These are phyloP conservation scores for Nyctalus aviator DNA, from an alignment of 2,797 vertebrate genomes.

Conservation along the genomic window DNA sequence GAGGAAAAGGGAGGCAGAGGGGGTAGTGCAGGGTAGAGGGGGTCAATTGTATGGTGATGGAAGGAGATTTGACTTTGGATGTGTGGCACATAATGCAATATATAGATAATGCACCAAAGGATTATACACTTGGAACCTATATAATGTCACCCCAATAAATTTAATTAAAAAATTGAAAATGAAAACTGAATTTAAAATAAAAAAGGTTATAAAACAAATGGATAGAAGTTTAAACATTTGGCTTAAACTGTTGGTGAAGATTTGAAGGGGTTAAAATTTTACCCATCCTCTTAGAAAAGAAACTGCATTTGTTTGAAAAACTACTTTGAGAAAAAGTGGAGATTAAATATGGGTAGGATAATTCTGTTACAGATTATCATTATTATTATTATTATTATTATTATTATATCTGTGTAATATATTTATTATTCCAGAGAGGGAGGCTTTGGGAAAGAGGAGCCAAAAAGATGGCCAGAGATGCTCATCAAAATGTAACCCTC, in stretches of 20 bases:
- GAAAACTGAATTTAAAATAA: background rate
- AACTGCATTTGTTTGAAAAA: background rate
- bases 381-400: no score
- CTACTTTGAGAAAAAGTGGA: background rate
- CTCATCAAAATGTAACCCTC: background rate
- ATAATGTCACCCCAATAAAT: background rate
- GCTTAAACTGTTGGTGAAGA: background rate
- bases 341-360: background rate
- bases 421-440: background rate
- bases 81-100: background rate
- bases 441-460: background rate
- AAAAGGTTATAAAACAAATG: background rate
- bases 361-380: background rate
- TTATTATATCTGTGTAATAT: no score
- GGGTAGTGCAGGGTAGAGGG: background rate
- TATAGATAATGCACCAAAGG: background rate
- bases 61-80: background rate
- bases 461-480: background rate
- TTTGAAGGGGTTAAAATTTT: background rate
- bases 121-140: background rate
- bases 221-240: background rate
- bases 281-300: background rate
- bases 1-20: background rate
- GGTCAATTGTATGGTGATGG: background rate
- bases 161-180: background rate